Evolutionary conservation across 2,113 vertebrate genomes (phyloP).

Genomic region (Phalacrocorax brasilianus): DNA sequence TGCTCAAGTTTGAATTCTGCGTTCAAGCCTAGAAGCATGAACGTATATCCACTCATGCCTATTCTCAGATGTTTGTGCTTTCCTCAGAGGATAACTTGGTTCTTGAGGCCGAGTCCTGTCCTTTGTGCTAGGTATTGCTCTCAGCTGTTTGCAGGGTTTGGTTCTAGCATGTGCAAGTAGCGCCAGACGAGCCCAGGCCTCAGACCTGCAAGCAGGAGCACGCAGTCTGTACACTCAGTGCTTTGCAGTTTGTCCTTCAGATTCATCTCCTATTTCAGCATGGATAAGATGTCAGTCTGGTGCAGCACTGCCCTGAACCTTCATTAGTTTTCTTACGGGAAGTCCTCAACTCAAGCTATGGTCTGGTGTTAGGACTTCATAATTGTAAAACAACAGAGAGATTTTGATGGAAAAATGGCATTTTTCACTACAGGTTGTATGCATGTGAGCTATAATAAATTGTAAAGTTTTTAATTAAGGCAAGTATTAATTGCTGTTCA

Average conservation of each 20-base stretch:
- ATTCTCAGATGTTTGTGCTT: neutral
- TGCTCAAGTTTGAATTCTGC: neutral
- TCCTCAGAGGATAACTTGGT: neutral
- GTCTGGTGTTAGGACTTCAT: neutral
- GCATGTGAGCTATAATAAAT: neutral
- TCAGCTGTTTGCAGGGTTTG: neutral
- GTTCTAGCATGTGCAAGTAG: neutral
- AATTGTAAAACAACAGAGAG: neutral
- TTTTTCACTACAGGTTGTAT: neutral
- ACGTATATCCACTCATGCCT: neutral
- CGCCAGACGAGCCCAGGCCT: neutral
- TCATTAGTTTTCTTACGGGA: neutral
- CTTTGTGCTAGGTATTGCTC: neutral
- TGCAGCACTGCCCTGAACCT: neutral
- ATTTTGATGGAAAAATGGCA: neutral
- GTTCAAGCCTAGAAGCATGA: neutral
- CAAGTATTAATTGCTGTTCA: neutral
- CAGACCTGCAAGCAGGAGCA: neutral
- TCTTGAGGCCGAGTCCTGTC: neutral
- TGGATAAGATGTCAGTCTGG: neutral
- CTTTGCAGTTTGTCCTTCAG: neutral
- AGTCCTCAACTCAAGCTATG: neutral
- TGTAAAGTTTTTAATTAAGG: neutral
- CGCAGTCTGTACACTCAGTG: rapidly evolving
- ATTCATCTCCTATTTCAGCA: neutral